phyloP scores from a whole-genome alignment of 2,797 vertebrate genomes.

The Alauda arvensis region DNA sequence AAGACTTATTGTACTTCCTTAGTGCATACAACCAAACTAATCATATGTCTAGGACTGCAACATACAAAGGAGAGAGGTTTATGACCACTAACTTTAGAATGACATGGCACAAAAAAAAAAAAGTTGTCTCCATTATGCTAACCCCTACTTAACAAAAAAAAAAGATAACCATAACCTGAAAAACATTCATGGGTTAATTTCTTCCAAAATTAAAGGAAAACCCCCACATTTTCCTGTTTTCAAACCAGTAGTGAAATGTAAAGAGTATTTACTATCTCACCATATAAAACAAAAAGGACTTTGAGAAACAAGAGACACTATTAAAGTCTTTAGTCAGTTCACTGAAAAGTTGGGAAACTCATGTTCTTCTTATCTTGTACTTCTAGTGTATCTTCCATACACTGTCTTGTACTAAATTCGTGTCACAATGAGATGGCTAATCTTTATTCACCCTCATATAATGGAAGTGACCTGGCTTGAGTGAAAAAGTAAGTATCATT shows the following conservation, averaged over 20 bases:
- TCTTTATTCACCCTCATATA: background rate
- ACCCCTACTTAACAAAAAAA: background rate
- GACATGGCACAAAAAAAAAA: fast-evolving
- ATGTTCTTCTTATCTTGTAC: background rate
- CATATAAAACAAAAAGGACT: background rate
- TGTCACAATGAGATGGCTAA: background rate
- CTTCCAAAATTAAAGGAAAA: background rate
- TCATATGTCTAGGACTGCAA: background rate
- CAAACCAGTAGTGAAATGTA: background rate
- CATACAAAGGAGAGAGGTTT: background rate
- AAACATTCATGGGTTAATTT: background rate
- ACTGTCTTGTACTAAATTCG: background rate
- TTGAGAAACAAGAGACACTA: background rate
- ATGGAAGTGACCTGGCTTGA: background rate
- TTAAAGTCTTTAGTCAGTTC: background rate
- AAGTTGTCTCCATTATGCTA: background rate
- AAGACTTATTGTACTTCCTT: background rate
- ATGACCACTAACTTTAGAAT: background rate
- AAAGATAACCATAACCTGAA: background rate
- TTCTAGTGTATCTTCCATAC: too few relatives aligned
- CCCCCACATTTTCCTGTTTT: fast-evolving
- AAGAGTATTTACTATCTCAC: background rate
- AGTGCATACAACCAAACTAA: background rate
- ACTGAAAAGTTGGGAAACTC: background rate
- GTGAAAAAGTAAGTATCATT: background rate